Evolutionary conservation across 2,113 vertebrate species (phyloP).

Genomic region (Istiophorus platypterus): DNA sequence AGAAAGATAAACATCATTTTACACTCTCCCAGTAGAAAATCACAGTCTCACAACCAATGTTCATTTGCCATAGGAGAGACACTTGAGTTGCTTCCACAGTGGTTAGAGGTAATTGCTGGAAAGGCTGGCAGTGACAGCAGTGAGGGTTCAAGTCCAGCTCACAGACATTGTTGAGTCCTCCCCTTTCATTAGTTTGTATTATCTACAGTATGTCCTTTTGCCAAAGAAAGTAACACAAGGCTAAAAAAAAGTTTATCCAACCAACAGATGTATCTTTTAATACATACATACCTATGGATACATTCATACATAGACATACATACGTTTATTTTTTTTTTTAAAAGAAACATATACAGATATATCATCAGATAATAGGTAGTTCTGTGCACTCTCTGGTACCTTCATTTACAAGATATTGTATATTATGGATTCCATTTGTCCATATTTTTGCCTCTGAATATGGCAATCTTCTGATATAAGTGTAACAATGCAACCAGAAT

Average conservation of each 20-base stretch:
- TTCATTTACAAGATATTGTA: neutral
- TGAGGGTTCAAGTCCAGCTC: constrained; percentile 14
- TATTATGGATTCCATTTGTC: neutral
- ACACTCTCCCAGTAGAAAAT: neutral
- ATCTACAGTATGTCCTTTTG: neutral
- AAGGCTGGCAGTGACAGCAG: neutral
- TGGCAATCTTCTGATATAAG: constrained; percentile 22
- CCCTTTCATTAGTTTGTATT: neutral
- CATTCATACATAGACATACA: neutral
- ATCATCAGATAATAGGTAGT: neutral
- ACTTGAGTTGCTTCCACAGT: constrained; percentile 21
- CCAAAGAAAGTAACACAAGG: neutral
- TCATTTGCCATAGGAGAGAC: constrained; percentile 14
- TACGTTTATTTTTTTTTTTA: too few species aligned
- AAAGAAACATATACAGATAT: neutral
- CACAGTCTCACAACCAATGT: neutral
- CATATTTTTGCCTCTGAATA: constrained; percentile 19
- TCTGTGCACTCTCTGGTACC: neutral
- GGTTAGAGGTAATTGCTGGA: constrained; percentile 16
- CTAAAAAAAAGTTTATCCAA: neutral
- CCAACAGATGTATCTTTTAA: neutral
- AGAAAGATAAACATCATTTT: constrained; percentile 21
- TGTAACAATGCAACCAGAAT: constrained; percentile 30
- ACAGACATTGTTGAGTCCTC: neutral
- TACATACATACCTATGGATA: neutral